Evolutionary conservation across 2,888 invertebrate genomes (phyloP).

Genomic region (Ischnura elegans): DNA sequence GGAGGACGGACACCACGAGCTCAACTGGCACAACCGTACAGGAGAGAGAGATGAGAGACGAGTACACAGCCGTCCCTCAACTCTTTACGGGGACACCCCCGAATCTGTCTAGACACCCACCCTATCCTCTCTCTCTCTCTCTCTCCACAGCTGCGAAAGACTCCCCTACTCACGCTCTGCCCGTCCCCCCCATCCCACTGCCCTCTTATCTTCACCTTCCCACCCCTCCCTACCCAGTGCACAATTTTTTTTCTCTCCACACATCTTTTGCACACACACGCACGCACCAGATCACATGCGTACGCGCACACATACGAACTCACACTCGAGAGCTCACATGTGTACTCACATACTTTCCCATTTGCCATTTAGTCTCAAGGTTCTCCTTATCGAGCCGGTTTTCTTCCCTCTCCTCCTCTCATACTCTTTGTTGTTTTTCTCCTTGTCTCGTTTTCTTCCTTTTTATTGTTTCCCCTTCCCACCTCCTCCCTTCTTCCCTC

Average conservation of each 20-base stretch:
- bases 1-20: background rate
- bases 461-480: background rate
- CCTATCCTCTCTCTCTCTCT: constrained; percentile 19
- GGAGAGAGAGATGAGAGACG: background rate
- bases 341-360: constrained; percentile 7
- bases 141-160: constrained; percentile 29
- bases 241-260: background rate
- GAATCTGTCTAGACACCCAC: constrained; percentile 9
- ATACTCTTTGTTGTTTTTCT: constrained; percentile 26
- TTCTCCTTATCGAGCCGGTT: constrained; percentile 58
- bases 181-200: background rate
- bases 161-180: background rate
- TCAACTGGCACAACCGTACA: background rate
- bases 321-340: background rate
- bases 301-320: background rate
- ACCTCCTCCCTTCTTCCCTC: background rate
- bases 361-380: constrained; percentile 54
- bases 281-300: background rate
- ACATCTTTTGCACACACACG: background rate
- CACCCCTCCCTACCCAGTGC: constrained; percentile 1
- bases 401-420: constrained; percentile 6
- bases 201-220: background rate
- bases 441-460: background rate
- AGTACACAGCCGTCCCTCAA: constrained; percentile 19
- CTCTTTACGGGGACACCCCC: constrained; percentile 34